Base-by-base conservation (phyloP, 2,888 invertebrate species). In the Allophyes oxyacanthae region DNA sequence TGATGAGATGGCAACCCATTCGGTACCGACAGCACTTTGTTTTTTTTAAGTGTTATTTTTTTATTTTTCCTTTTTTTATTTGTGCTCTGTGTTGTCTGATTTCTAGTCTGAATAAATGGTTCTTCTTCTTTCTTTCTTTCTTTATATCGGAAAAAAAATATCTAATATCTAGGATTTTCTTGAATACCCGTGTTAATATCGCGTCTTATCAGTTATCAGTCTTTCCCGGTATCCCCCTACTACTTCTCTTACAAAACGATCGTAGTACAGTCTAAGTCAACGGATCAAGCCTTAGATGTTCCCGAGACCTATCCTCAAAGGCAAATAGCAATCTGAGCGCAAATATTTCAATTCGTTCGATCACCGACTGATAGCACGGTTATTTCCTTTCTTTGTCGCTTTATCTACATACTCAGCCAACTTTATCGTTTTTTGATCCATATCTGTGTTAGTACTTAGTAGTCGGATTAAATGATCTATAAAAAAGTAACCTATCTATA, bases 251-350 rank as follows among this genome's bases (percentile, higher is more conserved):
- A 41, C 44, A 53, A 53, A 67, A 25, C 25, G 15, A 28, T 20
- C 14, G 13, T 26, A 38, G 36, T 9, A 25, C 25, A 30, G 36
- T 44, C 37, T 52, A 26, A 50, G 41, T 44, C 61, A 62, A 52
- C 33, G 32, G 32, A 48, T 52, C 38, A 65, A 62, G 55, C 53
- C 57, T 57, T 45, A 54, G 51, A 66, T 55, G 45, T 55, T n/a
- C 62, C 32, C 63, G 52, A 50, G 55, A 53, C 50, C 73, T 64
- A 78, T 75, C 62, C 63, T 66, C 75, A 71, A 78, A 79, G 63
- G 78, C 77, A 83, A 83, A 83, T 78, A 83, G 72, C 77, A 83
- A 83, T 82, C 74, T 79, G 71, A 61, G 61, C 58, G 76, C 79
- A 81, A 82, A 81, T 81, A 81, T 81, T 82, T 79, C 78, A 75